Evolutionary conservation across 2,888 invertebrate species (phyloP).

Genomic region (Pollenia griseotomentosa): DNA sequence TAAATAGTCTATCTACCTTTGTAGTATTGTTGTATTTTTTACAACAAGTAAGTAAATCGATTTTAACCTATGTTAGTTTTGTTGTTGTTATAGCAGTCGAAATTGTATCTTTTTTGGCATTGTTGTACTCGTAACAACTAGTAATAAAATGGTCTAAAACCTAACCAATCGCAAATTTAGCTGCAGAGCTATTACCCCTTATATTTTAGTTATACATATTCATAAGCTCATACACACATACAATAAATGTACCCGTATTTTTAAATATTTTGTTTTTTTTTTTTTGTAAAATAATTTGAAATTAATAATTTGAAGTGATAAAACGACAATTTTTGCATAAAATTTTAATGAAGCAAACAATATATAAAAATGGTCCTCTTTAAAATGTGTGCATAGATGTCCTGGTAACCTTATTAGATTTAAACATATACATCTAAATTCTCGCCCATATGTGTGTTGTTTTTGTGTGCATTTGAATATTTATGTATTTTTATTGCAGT

Average conservation of each 20-base stretch:
- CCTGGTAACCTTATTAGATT: not conserved
- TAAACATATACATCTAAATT: not conserved
- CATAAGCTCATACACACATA: not conserved
- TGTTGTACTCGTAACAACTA: too few relatives aligned
- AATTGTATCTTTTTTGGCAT: too few relatives aligned
- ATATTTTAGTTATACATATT: not conserved
- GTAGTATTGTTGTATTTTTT: too few relatives aligned
- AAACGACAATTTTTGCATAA: not conserved
- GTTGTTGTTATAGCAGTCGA: too few relatives aligned
- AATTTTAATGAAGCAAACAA: not conserved
- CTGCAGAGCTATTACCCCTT: not conserved
- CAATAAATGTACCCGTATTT: not conserved
- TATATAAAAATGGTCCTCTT: not conserved
- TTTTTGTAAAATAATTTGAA: not conserved
- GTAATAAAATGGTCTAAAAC: too few relatives aligned
- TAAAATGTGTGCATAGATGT: constrained; percentile 6
- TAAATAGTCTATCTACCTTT: too few relatives aligned
- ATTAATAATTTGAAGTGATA: constrained; percentile 4
- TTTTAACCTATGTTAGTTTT: too few relatives aligned
- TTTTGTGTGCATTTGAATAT: too few relatives aligned
- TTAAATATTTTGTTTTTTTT: not conserved
- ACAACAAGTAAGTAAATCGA: too few relatives aligned
- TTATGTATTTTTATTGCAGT: constrained; percentile 1
- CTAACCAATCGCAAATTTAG: too few relatives aligned
- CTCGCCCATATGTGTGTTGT: not conserved